Base-by-base conservation (phyloP, 2,888 invertebrate genomes). In the Eulithis prunata region DNA sequence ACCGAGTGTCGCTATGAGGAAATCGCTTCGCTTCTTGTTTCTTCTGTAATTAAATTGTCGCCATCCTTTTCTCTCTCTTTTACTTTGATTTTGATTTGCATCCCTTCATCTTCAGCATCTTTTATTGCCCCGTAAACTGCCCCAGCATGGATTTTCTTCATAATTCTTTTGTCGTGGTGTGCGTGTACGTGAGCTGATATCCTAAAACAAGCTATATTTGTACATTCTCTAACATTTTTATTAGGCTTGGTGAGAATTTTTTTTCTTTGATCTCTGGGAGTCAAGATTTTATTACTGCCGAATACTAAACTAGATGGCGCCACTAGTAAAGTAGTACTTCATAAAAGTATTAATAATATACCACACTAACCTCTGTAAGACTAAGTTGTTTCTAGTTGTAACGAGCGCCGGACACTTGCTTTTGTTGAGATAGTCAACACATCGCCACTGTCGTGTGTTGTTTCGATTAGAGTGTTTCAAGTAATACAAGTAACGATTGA, bases 401-500 rank as follows among this genome's bases (percentile, higher is more conserved):
- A 91, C 88, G 52, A 84, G 77, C 0, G 93, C 93, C 0, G 89
- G 91, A 74, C 93, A 93, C 64, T 86, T 88, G 47, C 62, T 64
- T 12, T 67, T 75, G 66, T 75, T 79, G n/a, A 90, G 75, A 69
- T 91, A 91, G 72, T 91, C 90, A 11, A 91, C 87, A 67, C 93
- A 93, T 0, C 92, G 86, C 93, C 93, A 93, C 69, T 91, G 90
- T 2, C 88, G 80, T 32, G 84, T 75, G 36, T 76, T 79, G 68
- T 87, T 84, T 1, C 79, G 71, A 58, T 89, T 90, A 1, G 84
- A 84, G 69, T 91, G 83, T 70, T 91, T 90, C 68, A 93, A 65
- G 68, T 89, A 91, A 73, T 93, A 93, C 62, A 93, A 71, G 68
- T 82, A 93, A 3, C 93, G 78, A 72, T 93, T 93, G 13, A 93